Conservation (phyloP, 1,140 invertebrate species). For the Adelges cooleyi region DNA sequence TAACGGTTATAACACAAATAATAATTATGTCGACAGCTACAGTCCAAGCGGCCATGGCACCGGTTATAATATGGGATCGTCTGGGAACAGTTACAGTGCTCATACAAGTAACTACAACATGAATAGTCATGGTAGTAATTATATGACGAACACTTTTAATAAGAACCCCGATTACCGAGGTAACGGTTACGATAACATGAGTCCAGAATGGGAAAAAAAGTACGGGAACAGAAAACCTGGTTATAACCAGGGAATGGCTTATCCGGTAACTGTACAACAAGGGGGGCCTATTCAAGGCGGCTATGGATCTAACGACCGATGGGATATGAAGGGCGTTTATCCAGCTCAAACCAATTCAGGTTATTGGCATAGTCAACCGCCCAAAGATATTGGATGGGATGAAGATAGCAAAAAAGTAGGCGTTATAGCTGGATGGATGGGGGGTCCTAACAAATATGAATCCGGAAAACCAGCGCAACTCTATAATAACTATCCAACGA, state of each 20-base stretch:
- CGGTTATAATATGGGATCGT: not conserved
- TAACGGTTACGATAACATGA: constrained; percentile 36
- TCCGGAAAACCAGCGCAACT: not conserved
- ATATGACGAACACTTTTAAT: not conserved
- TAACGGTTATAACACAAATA: not conserved
- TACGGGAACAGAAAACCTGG: not conserved
- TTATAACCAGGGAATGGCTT: constrained; percentile 2
- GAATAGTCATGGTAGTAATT: not conserved
- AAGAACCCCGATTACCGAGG: constrained; percentile 31
- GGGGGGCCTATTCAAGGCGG: not conserved
- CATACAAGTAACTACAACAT: not conserved
- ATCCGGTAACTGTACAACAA: not conserved
- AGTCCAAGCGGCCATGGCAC: too few species aligned
- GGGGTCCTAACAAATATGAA: constrained; percentile 2
- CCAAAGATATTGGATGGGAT: constrained; percentile 29
- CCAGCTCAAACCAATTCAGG: constrained; percentile 26
- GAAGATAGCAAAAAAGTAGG: constrained; percentile 11
- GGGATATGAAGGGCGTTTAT: constrained; percentile 26
- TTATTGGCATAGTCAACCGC: constrained; percentile 30
- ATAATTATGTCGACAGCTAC: not conserved
- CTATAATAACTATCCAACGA: not conserved
- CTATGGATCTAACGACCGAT: constrained; percentile 7
- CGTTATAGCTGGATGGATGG: constrained; percentile 23
- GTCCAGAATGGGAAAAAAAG: constrained; percentile 33
- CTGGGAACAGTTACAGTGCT: too few species aligned